Percentiles rank a stretch among this genome's conserved stretches.
These are phyloP conservation scores for Ectropis grisescens DNA, from an alignment of 1,140 invertebrate genomes.

Conservation along the genomic window DNA sequence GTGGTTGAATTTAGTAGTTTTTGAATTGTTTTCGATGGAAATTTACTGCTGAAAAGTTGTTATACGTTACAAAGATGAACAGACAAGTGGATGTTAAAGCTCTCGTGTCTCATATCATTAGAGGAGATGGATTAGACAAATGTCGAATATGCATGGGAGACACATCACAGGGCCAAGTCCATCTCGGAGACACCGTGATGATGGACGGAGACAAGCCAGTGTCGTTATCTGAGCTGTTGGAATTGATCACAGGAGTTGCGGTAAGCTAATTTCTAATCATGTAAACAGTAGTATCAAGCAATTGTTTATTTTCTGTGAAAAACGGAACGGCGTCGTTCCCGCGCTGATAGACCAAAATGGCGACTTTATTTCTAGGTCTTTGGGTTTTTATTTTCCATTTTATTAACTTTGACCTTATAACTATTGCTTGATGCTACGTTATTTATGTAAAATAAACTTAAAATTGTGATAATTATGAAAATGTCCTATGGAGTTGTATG, in stretches of 20 bases:
- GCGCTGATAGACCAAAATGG: constrained; percentile 40
- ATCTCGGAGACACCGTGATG: constrained; percentile 54
- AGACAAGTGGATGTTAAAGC: constrained; percentile 53
- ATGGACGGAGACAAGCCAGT: constrained; percentile 46
- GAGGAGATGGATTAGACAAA: constrained; percentile 46
- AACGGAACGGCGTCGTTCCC: constrained; percentile 52
- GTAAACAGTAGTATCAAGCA: constrained; percentile 1
- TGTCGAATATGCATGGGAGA: constrained; percentile 60
- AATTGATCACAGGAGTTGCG: constrained; percentile 50
- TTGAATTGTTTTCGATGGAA: too few relatives aligned
- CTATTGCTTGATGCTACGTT: too few relatives aligned
- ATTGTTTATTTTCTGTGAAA: constrained; percentile 33
- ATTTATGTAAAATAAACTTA: too few relatives aligned
- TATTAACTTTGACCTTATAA: background rate
- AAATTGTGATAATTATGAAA: too few relatives aligned
- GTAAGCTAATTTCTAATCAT: constrained; percentile 23
- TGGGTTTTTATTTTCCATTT: background rate
- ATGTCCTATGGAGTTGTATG: too few relatives aligned
- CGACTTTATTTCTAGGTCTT: constrained; percentile 8
- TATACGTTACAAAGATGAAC: constrained; percentile 34
- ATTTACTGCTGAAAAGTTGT: too few relatives aligned
- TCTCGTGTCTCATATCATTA: constrained; percentile 47
- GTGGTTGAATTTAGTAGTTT: too few relatives aligned
- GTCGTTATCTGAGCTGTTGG: constrained; percentile 43
- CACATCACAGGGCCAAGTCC: constrained; percentile 49